Conservation (phyloP, 2,797 vertebrate genomes). For the Parauchenoglanis ngamensis region DNA sequence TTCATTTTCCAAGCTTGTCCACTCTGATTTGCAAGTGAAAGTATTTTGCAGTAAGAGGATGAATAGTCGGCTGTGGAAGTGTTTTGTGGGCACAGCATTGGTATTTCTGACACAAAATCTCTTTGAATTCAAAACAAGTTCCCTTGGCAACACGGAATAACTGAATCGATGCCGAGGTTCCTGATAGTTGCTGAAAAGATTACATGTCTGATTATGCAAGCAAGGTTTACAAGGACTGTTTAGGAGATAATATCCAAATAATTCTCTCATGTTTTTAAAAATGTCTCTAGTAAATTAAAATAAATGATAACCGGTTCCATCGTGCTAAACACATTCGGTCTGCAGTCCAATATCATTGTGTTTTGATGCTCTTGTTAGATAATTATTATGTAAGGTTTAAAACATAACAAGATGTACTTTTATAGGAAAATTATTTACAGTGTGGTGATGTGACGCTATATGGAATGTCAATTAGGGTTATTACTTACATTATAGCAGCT, state of each 20-base stretch:
- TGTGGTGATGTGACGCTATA: neutral
- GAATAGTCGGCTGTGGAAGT: constrained; percentile 46
- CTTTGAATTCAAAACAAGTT: constrained; percentile 63
- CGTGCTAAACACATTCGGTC: too few species aligned
- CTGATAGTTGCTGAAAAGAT: constrained; percentile 58
- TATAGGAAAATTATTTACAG: neutral
- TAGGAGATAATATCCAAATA: constrained; percentile 22
- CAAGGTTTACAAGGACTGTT: constrained; percentile 52
- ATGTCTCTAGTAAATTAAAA: neutral
- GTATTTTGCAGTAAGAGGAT: constrained; percentile 48
- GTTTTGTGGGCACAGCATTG: constrained; percentile 52
- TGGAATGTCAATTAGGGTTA: neutral
- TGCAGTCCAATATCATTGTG: neutral
- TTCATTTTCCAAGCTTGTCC: constrained; percentile 41
- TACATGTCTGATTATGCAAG: constrained; percentile 60
- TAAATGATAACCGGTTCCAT: neutral
- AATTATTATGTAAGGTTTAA: neutral
- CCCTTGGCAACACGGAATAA: constrained; percentile 59
- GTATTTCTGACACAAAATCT: constrained; percentile 56
- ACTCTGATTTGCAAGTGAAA: constrained; percentile 48
- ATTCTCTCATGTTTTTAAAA: too few species aligned
- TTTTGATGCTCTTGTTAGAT: neutral
- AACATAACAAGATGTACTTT: neutral
- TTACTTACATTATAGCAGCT: neutral
- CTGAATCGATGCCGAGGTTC: constrained; percentile 49